These are phyloP conservation scores for Nixonia krombeini DNA, from an alignment of 1,140 invertebrate species.

Conservation along the genomic window DNA sequence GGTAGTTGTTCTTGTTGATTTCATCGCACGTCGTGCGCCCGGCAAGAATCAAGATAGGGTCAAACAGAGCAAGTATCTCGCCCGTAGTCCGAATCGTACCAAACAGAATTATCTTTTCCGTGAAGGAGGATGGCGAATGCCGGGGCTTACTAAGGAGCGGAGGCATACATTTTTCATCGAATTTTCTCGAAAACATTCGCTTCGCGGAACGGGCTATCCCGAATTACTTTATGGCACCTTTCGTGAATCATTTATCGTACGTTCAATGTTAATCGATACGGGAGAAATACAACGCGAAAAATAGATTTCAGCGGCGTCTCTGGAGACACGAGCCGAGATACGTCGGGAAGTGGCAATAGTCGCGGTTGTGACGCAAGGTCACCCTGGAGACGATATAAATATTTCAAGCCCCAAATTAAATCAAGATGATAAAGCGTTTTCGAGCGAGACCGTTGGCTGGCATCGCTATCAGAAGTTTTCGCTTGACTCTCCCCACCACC, in stretches of 20 bases:
- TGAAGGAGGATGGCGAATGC: slow-evolving; percentile 22
- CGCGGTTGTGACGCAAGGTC: slow-evolving; percentile 57
- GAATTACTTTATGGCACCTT: no score
- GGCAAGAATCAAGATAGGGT: slow-evolving; percentile 61
- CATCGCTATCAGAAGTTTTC: slow-evolving; percentile 45
- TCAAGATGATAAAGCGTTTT: slow-evolving; percentile 63
- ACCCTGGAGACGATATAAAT: slow-evolving; percentile 61
- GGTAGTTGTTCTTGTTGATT: slow-evolving; percentile 71
- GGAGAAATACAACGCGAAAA: background rate
- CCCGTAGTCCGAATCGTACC: slow-evolving; percentile 33
- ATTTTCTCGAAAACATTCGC: no score
- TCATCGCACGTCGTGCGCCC: slow-evolving; percentile 67
- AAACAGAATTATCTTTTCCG: slow-evolving; percentile 21
- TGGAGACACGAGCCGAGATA: slow-evolving; percentile 3
- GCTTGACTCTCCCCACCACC: background rate
- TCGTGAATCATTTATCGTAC: no score
- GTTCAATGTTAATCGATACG: no score
- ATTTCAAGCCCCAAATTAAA: slow-evolving; percentile 66
- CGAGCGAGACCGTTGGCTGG: slow-evolving; percentile 52
- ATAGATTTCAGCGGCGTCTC: background rate
- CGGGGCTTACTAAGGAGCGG: no score
- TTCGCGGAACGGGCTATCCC: no score
- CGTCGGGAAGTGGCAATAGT: slow-evolving; percentile 5
- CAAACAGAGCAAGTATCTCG: slow-evolving; percentile 62
- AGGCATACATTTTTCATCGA: background rate